Evolutionary conservation across 2,797 vertebrate species (phyloP), one percentile per base, ranked within the genome.

Genomic region (Pantherophis alleghaniensis): DNA sequence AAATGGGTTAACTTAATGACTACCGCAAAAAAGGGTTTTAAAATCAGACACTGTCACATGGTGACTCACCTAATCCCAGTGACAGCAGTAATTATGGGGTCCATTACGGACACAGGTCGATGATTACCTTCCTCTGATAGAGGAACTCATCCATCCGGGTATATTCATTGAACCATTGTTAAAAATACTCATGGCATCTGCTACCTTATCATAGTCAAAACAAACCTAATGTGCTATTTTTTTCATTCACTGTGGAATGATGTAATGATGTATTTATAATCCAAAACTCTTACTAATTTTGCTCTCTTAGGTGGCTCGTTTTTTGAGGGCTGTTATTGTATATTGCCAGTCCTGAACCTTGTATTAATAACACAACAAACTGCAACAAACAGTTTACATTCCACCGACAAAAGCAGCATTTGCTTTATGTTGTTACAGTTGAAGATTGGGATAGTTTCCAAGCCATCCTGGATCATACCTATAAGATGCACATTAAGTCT

Each of bases 401-500:
- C 91, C 69, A 92, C 24, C 5, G 60, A 86, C 37, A 87, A 92
- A 88, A 90, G 26, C 28, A 92, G 57, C 93, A 93, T n/a, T 89
- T 2, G 32, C 94, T 4, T 0, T 5, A 83, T 95, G 61, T 96
- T 94, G 18, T 97, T 97, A 24, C 95, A 99, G 99, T 99, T 98
- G 99, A 99, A 98, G 99, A 99, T 96, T 99, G 99, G 99, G 99
- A 99, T 97, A 99, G 99, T 97, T 99, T 99, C 97, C 99, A 99
- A 97, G 99, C 99, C 94, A 99, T 99, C 97, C 96, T 99, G 97
- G 99, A 99, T 97, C 99, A 99, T 96, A 99, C 99, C 89, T 99
- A 99, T 95, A 99, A 99, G 98, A 99, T 99, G 98, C 99, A 99
- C 94, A 98, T 99, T 97, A 99, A 99, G 97, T 99, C 99, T 87